Base-by-base conservation (phyloP, 2,113 vertebrate genomes). In the Orcinus orca region DNA sequence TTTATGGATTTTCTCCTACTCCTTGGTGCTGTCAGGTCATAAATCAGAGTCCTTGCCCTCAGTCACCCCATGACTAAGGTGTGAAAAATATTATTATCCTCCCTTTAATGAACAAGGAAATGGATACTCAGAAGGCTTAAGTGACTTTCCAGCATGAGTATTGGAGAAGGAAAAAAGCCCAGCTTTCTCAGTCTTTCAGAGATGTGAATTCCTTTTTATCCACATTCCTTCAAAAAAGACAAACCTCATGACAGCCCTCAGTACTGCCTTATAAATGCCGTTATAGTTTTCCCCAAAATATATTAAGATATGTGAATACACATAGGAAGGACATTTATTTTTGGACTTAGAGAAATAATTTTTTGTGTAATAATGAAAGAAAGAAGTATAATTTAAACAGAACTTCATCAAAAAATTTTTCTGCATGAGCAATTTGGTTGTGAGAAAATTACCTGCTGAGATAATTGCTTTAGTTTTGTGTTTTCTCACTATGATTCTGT, bases 361-460 rank as follows among this genome's bases (percentile, higher is more conserved):
- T 92, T 53, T 88, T 87, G 26, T 83, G 33, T 70, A 65, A 67
- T 93, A 93, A 92, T 31, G n/a, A 86, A 92, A 86, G 38, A 80
- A 81, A 90, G 33, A 94, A 68, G 25, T 53, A 58, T 31, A 65
- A 83, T 77, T 91, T 85, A 81, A 88, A 29, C 13, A 74, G 95
- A 93, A 67, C 8, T 90, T 84, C 31, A 81, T 76, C 62, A 85
- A 18, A 94, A 60, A 92, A 20, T 20, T 36, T 63, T 36, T 50
- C 7, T 50, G 17, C 18, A 33, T 33, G 12, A 76, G 31, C 21
- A 84, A 58, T 90, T 74, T 68, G 36, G 21, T 33, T 81, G 20
- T 71, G 29, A 76, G 73, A 53, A 93, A 93, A 65, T 70, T 67
- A 93, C 67, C 67, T 38, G 8, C 23, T 33, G 33, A 55, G 60